These are phyloP conservation scores for Pyrrhia umbra DNA, from an alignment of 2,888 invertebrate species.

Conservation along the genomic window DNA sequence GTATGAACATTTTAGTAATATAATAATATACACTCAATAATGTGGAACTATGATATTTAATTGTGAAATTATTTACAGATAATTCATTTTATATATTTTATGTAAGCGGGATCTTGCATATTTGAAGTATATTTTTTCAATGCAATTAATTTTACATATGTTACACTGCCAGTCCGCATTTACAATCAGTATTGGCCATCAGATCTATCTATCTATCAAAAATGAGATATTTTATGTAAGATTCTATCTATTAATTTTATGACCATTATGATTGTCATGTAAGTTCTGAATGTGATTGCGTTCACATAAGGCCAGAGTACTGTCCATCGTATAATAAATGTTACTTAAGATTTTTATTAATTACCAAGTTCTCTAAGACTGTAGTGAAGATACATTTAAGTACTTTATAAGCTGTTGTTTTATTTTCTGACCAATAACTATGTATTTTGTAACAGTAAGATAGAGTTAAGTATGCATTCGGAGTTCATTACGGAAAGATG, in stretches of 20 bases:
- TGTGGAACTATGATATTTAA: slow-evolving; percentile 71
- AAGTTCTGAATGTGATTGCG: slow-evolving; percentile 49
- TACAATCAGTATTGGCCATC: slow-evolving; percentile 66
- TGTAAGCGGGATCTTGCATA: slow-evolving; percentile 84
- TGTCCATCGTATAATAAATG: slow-evolving; percentile 64
- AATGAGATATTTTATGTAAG: slow-evolving; percentile 56
- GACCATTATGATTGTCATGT: slow-evolving; percentile 52
- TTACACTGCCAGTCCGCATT: slow-evolving; percentile 85
- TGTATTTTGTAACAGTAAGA: slow-evolving; percentile 81
- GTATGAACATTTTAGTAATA: slow-evolving; percentile 54
- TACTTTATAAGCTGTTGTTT: slow-evolving; percentile 80
- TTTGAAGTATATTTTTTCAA: slow-evolving; percentile 70
- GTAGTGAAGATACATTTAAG: slow-evolving; percentile 80
- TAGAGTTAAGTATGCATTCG: slow-evolving; percentile 82
- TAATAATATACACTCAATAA: slow-evolving; percentile 50
- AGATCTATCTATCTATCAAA: slow-evolving; percentile 53
- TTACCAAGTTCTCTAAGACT: slow-evolving; percentile 80
- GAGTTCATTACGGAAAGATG: slow-evolving; percentile 84
- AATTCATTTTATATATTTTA: slow-evolving; percentile 56
- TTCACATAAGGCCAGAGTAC: slow-evolving; percentile 62
- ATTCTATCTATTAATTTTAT: slow-evolving; percentile 53
- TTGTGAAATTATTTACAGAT: slow-evolving; percentile 57
- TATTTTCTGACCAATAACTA: slow-evolving; percentile 88
- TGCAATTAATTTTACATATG: slow-evolving; percentile 73
- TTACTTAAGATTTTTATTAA: slow-evolving; percentile 66